These are phyloP conservation scores for Turdus rufiventris DNA, from an alignment of 2,113 vertebrate genomes.

Conservation along the genomic window DNA sequence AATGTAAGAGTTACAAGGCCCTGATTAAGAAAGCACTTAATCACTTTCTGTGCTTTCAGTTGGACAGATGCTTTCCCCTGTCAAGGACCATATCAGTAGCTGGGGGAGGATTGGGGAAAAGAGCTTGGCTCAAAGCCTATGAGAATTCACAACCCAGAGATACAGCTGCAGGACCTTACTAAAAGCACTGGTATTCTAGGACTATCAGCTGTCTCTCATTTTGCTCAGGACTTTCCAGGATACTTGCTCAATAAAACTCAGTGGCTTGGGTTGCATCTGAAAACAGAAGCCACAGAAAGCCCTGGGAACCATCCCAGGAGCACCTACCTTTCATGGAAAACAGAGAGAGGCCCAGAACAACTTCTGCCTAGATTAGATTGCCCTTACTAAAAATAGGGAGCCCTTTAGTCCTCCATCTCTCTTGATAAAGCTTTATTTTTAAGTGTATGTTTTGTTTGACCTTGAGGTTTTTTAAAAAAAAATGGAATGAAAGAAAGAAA, in stretches of 20 bases:
- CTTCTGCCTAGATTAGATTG: conserved; percentile 58
- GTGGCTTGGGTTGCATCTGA: conserved; percentile 12
- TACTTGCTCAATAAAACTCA: conserved; percentile 7
- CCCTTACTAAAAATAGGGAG: conserved; percentile 58
- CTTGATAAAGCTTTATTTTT: conserved; percentile 64
- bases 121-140: conserved; percentile 43
- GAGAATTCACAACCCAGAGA: conserved; percentile 37
- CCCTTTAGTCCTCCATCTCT: conserved; percentile 40
- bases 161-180: conserved; percentile 16
- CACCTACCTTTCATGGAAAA: conserved; percentile 50
- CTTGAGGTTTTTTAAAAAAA: neutral
- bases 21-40: conserved; percentile 52
- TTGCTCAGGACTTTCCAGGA: conserved; percentile 24
- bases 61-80: conserved; percentile 14
- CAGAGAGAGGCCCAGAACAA: neutral
- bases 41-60: conserved; percentile 23
- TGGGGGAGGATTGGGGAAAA: conserved; percentile 17
- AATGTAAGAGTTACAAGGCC: conserved; percentile 16
- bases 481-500: neutral
- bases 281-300: conserved; percentile 51
- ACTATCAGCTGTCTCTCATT: conserved; percentile 36
- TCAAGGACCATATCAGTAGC: conserved; percentile 50
- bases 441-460: conserved; percentile 33
- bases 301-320: neutral
- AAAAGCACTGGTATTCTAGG: conserved; percentile 10